Conservation (phyloP, 2,797 vertebrate genomes). For the Avahi laniger region DNA sequence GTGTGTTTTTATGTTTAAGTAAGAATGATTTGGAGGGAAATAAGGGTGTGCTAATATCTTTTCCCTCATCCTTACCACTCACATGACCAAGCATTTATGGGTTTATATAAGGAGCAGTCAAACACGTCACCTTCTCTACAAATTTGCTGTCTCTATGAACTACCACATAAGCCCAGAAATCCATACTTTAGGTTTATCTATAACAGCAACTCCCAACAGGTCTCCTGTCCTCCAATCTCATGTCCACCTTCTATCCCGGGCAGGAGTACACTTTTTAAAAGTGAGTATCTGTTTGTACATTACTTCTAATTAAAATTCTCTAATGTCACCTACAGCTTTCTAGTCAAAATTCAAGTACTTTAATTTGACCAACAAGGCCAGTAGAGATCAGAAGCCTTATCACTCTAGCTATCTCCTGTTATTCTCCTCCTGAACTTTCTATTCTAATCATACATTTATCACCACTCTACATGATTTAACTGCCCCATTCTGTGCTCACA, state of each 20-base stretch:
- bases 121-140: not conserved
- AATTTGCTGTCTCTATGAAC: not conserved
- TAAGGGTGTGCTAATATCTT: not conserved
- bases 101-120: not conserved
- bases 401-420: not conserved
- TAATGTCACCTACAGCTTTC: not conserved
- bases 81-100: not conserved
- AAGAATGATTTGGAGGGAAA: not conserved
- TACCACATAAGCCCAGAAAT: not conserved
- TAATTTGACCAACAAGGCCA: not conserved
- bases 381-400: not conserved
- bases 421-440: not conserved
- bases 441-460: not conserved
- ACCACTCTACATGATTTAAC: not conserved
- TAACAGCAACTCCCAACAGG: not conserved
- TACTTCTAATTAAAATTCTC: not conserved
- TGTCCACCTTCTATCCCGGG: too few relatives aligned
- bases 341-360: not conserved
- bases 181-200: not conserved
- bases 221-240: not conserved
- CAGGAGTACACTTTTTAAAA: not conserved
- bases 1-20: not conserved
- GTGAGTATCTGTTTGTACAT: not conserved
- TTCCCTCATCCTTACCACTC: not conserved
- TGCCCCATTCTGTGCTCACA: not conserved